Evolutionary conservation across 2,888 invertebrate species (phyloP), one percentile per base, ranked within the genome.

Genomic region (Cremastinae sp.): DNA sequence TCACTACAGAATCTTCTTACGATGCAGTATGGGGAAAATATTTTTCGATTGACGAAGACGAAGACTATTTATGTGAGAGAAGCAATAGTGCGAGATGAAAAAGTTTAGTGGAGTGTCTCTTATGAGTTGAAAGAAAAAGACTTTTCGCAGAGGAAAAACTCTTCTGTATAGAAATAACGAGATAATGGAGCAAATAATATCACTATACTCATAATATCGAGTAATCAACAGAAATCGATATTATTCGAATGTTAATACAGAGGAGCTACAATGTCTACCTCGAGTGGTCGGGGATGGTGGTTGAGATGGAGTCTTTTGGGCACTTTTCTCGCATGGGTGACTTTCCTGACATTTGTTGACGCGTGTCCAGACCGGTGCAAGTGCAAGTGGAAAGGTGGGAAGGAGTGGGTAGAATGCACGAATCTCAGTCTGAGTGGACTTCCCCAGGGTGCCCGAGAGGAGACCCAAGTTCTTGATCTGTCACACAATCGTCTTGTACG

Each of bases 301-400:
- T 81, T 82, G 80, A 82, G 80, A 56, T 80, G 81, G 51, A 79
- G 81, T 10, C 59, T 86, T 47, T 70, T 77, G 39, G 74, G 76
- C 43, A 77, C 74, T 9, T 28, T 77, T 43, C 49, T 77, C 3
- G 74, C 64, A 51, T 77, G 70, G 65, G 72, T 77, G 55, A 79
- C 76, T 10, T 45, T 77, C 45, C 69, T 70, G 66, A 80, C 79
- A 64, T 78, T 79, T n/a, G 84, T 78, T 39, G 82, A 83, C 70
- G 92, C 93, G 61, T 97, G 96, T 88, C 96, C 96, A 22, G 91
- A 92, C 39, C 93, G 93, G 80, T 97, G 97, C 90, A 91, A 93
- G 71, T 97, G 97, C 91, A 96, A 96, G 89, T 97, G 97, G 97
- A 97, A 96, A 90, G 95, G 95, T 86, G 97, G 97, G 56, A 97